A percentile compares a stretch with the other conserved stretches of the same genome.
These are phyloP conservation scores for Cephalopterus ornatus DNA, from an alignment of 2,113 vertebrate genomes.

Conservation along the genomic window DNA sequence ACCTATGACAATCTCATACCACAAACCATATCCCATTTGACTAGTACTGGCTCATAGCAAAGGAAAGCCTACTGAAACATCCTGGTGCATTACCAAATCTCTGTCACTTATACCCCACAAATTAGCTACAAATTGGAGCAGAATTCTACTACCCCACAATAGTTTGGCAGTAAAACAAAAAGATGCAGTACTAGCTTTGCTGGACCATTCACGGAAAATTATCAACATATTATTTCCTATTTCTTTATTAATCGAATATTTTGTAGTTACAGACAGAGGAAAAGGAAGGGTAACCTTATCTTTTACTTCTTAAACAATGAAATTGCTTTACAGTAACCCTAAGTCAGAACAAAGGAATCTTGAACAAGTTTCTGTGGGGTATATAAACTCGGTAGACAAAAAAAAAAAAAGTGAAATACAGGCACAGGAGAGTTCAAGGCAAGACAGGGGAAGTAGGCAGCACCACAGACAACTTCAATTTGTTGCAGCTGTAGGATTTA, in stretches of 20 bases:
- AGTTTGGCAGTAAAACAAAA: not conserved
- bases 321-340: not conserved
- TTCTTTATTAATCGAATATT: not conserved
- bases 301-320: not conserved
- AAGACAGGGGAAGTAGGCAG: not conserved
- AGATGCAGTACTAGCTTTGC: not conserved
- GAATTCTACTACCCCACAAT: not conserved
- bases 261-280: not conserved
- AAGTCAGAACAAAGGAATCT: not conserved
- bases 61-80: not conserved
- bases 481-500: not conserved
- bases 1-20: not conserved
- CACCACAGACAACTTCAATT: conserved; percentile 10
- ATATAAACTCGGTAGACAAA: not conserved
- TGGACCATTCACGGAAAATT: not conserved
- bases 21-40: not conserved
- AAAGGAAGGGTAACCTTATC: not conserved
- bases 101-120: not conserved
- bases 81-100: not conserved
- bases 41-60: not conserved
- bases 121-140: not conserved
- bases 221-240: not conserved
- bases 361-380: not conserved
- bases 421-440: not conserved
- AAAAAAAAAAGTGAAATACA: not conserved